Conservation (phyloP, 2,113 vertebrate species). For the Xenopus laevis region DNA sequence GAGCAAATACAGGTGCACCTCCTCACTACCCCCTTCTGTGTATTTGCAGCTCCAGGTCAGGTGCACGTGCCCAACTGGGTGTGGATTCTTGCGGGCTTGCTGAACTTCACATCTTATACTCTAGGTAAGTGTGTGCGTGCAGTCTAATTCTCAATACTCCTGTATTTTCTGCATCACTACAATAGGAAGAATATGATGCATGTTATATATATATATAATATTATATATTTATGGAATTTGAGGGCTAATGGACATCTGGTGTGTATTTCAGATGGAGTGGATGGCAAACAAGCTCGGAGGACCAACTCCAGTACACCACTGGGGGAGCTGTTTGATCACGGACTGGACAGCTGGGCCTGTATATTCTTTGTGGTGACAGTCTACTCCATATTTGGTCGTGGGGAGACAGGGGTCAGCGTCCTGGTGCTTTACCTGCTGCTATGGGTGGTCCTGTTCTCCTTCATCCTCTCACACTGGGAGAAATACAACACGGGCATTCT, state of each 20-base stretch:
- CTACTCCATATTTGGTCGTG: conserved; percentile 94
- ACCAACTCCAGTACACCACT: conserved; percentile 94
- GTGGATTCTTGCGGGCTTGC: conserved; percentile 88
- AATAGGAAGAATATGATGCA: no score
- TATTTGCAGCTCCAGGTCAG: conserved; percentile 72
- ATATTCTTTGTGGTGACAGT: conserved; percentile 94
- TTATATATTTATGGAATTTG: no score
- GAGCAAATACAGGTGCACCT: no score
- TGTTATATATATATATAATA: no score
- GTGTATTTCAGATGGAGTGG: conserved; percentile 80
- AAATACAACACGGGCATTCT: conserved; percentile 97
- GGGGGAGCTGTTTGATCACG: conserved; percentile 96
- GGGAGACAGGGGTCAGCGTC: conserved; percentile 82
- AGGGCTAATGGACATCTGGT: no score
- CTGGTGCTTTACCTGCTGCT: conserved; percentile 84
- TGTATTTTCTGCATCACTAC: no score
- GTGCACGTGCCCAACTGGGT: conserved; percentile 84
- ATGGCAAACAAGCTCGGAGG: conserved; percentile 93
- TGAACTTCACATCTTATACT: conserved; percentile 93
- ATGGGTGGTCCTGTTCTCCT: conserved; percentile 97
- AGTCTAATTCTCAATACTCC: no score
- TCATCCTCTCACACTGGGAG: conserved; percentile 98
- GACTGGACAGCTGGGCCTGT: conserved; percentile 96
- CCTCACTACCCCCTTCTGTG: neutral
- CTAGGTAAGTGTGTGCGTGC: conserved; percentile 88